Percentiles rank a stretch among this genome's conserved stretches.
phyloP scores from a whole-genome alignment of 1,140 invertebrate species.

The Elysia chlorotica region DNA sequence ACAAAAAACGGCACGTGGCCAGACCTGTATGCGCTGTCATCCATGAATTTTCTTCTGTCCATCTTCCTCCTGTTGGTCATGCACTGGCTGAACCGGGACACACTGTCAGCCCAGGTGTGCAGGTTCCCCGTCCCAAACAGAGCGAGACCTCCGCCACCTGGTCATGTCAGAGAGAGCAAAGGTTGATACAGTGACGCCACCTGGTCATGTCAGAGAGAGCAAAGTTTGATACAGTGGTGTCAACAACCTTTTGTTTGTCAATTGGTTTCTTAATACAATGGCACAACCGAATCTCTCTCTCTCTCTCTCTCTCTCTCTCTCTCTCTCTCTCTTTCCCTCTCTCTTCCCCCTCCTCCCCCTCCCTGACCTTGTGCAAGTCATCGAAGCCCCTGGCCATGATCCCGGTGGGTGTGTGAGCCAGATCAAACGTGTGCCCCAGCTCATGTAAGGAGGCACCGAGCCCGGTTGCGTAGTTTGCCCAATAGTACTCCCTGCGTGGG shows the following conservation, averaged over 20 bases:
- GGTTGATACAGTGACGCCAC: no score
- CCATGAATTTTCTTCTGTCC: conserved; percentile 76
- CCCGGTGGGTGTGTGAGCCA: conserved; percentile 86
- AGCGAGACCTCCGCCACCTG: conserved; percentile 78
- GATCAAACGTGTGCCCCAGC: conserved; percentile 91
- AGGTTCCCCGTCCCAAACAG: conserved; percentile 88
- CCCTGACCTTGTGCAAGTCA: conserved; percentile 72
- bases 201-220: no score
- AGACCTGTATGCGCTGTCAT: conserved; percentile 86
- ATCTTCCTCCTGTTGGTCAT: conserved; percentile 70
- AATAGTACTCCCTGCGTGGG: conserved; percentile 65
- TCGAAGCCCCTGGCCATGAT: conserved; percentile 96
- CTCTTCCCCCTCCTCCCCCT: no score
- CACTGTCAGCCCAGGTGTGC: conserved; percentile 82
- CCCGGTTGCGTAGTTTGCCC: conserved; percentile 88
- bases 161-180: no score
- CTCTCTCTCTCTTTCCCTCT: no score
- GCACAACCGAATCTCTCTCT: no score
- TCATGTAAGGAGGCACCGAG: conserved; percentile 93
- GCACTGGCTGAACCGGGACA: conserved; percentile 72
- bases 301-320: no score
- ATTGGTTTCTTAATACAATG: no score
- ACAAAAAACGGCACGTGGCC: no score
- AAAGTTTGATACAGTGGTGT: no score
- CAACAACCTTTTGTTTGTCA: no score